Percentiles rank a stretch among this genome's conserved stretches.
Conservation (phyloP, 64 coral and sea anemone genomes). For the Actinia tenebrosa region DNA sequence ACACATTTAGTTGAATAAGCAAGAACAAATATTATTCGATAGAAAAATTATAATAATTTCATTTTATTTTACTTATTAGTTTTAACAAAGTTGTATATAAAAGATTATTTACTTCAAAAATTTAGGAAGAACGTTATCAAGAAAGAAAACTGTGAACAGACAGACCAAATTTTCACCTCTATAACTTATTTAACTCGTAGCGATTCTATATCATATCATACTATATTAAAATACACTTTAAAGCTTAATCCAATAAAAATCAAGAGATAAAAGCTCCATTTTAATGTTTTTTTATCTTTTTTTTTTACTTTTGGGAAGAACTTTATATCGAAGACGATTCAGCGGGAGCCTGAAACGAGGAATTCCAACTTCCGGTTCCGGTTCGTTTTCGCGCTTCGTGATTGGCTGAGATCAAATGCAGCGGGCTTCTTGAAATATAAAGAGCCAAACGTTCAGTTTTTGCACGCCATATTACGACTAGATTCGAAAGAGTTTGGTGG, state of each 20-base stretch:
- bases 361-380: slow-evolving; percentile 15
- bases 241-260: no score
- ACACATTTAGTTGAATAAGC: background rate
- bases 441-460: slow-evolving; percentile 79
- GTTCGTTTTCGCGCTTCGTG: slow-evolving; percentile 27
- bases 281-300: no score
- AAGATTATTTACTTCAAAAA: background rate
- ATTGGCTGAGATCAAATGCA: slow-evolving; percentile 71
- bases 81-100: background rate
- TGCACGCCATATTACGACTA: slow-evolving; percentile 57
- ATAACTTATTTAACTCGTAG: no score
- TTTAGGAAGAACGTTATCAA: no score
- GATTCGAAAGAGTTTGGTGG: slow-evolving; percentile 13
- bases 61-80: background rate
- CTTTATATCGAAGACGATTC: background rate
- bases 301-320: no score
- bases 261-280: no score
- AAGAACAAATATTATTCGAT: background rate
- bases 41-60: background rate
- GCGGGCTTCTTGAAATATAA: slow-evolving; percentile 92
- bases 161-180: no score
- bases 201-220: no score
- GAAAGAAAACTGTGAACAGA: no score
- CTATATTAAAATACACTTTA: no score
- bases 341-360: background rate